phyloP scores from a whole-genome alignment of 2,113 vertebrate species.

The Amphilophus citrinellus region DNA sequence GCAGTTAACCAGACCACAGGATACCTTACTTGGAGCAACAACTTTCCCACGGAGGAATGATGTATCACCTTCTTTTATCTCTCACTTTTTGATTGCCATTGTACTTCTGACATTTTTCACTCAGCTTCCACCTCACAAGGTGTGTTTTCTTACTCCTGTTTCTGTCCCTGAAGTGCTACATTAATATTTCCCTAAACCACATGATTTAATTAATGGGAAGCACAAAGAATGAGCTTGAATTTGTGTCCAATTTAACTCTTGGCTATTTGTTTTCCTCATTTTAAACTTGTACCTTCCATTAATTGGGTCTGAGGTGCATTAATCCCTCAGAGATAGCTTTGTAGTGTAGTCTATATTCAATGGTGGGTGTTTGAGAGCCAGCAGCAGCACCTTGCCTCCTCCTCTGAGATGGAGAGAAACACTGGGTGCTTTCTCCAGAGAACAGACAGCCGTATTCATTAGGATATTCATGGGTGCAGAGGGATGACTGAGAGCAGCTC shows the following conservation, averaged over 20 bases:
- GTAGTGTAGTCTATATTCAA: conserved; percentile 58
- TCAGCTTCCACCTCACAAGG: neutral
- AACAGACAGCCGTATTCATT: conserved; percentile 79
- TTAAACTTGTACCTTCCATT: conserved; percentile 65
- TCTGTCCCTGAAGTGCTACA: conserved; percentile 5
- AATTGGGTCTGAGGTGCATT: conserved; percentile 69
- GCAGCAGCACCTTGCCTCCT: conserved; percentile 70
- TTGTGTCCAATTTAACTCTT: conserved; percentile 47
- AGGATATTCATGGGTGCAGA: conserved; percentile 59
- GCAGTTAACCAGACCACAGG: neutral
- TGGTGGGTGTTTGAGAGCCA: conserved; percentile 55
- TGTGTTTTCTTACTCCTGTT: conserved; percentile 12
- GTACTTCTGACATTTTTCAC: neutral
- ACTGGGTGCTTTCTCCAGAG: conserved; percentile 78
- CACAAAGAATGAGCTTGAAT: conserved; percentile 29
- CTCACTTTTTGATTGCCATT: neutral
- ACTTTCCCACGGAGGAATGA: neutral
- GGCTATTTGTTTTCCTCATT: conserved; percentile 68
- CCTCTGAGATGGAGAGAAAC: conserved; percentile 71
- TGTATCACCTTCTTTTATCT: conserved; percentile 2
- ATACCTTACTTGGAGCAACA: neutral
- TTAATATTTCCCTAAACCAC: conserved; percentile 49
- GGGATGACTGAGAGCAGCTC: conserved; percentile 60
- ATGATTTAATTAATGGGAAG: conserved; percentile 52
- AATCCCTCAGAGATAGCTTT: conserved; percentile 66